Evolutionary conservation across 2,113 vertebrate genomes (phyloP), one percentile per base, ranked within the genome.

Genomic region (Bubo bubo): DNA sequence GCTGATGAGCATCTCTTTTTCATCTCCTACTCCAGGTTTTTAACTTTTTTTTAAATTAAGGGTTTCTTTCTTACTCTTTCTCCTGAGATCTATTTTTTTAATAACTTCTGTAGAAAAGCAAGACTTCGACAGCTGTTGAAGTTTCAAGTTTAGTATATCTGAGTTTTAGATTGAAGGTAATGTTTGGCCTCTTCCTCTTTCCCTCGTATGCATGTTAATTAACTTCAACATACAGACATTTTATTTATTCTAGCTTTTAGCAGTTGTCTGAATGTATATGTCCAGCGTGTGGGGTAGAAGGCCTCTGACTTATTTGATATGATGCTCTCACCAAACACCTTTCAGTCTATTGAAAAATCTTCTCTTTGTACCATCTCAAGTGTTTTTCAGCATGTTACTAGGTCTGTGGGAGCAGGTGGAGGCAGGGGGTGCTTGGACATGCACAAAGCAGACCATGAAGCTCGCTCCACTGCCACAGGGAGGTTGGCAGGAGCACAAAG

Each of bases 401-500:
- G 49, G 34, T 41, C 15, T 12, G 64, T 32, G 58, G 83, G 55
- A 45, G 47, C 41, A 26, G 26, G 8, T 1, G 10, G 47, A 35
- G n/a, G 45, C 58, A 14, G 49, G 39, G 32, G 9, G 8, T 37
- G 45, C 32, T 82, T 82, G 74, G 18, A 30, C 4, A 2, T 19
- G 18, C 47, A 19, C 0, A 9, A 49, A 39, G 83, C 14, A 41
- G 37, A 23, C 16, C 30, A 71, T 11, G n/a, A 30, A 28, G 68
- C 45, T 66, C 3, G 1, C 37, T 53, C 12, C 1, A 0, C 16
- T 34, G 52, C 37, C 7, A 0, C 18, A 12, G 43, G 53, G 34
- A 79, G 64, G 35, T 79, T 68, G 28, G 17, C 2, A 43, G 30
- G 35, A 72, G 34, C 59, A 35, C 12, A 30, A 26, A 37, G 26